Evolutionary conservation across 2,797 vertebrate genomes (phyloP).

Genomic region (Tragopan temminckii): DNA sequence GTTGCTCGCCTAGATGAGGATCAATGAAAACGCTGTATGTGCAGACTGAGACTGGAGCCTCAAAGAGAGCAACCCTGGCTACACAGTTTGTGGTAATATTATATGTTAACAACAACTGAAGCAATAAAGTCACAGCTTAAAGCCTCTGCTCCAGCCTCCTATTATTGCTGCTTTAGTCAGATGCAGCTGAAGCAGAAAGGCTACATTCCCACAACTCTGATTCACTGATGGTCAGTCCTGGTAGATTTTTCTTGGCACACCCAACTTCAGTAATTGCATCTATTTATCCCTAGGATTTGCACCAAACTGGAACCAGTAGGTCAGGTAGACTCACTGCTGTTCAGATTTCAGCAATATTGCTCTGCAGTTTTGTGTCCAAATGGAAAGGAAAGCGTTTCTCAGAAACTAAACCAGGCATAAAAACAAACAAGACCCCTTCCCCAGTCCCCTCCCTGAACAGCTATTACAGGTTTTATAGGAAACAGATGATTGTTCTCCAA

Average conservation of each 20-base stretch:
- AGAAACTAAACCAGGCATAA: conserved; percentile 41
- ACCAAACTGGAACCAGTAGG: conserved; percentile 88
- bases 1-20: conserved; percentile 36
- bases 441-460: conserved; percentile 70
- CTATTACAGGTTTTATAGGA: conserved; percentile 89
- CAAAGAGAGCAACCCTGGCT: conserved; percentile 1
- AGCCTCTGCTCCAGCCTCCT: background rate
- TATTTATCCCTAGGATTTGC: conserved; percentile 83
- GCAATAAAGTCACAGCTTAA: conserved; percentile 18
- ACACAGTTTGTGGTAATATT: conserved; percentile 1
- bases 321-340: conserved; percentile 81
- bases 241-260: conserved; percentile 86
- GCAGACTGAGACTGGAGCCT: background rate
- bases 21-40: conserved; percentile 60
- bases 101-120: conserved; percentile 13
- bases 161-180: background rate
- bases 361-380: conserved; percentile 86
- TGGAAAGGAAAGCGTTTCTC: conserved; percentile 85
- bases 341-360: conserved; percentile 83
- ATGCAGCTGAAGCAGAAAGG: background rate
- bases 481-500: conserved; percentile 84
- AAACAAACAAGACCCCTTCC: background rate
- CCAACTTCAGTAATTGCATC: conserved; percentile 81
- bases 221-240: conserved; percentile 76
- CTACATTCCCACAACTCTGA: conserved; percentile 80